Conservation (phyloP, 2,888 invertebrate species). For the Willowsia nigromaculata region DNA sequence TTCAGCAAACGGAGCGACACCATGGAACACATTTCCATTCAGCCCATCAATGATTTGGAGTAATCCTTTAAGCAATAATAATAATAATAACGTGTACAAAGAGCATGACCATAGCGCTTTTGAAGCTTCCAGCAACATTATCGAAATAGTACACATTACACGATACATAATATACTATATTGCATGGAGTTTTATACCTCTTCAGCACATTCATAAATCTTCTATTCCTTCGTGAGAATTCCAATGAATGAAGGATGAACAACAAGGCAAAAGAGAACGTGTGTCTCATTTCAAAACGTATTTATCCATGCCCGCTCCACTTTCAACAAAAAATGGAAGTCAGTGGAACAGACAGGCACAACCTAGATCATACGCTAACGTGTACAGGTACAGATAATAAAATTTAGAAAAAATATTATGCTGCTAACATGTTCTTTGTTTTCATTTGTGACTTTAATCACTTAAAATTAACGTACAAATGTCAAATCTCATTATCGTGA, state of each 20-base stretch:
- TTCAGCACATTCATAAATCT: constrained; percentile 46
- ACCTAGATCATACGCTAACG: neutral
- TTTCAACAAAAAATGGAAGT: constrained; percentile 32
- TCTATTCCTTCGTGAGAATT: constrained; percentile 34
- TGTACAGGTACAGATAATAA: neutral
- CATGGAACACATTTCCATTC: constrained; percentile 34
- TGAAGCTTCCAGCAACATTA: neutral
- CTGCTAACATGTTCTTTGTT: neutral
- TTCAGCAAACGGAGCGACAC: constrained; percentile 34
- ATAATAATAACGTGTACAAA: neutral
- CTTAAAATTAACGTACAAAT: constrained; percentile 34
- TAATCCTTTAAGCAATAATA: neutral
- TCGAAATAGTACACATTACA: neutral
- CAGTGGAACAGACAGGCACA: constrained; percentile 30
- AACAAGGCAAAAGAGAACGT: neutral
- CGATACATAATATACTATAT: neutral
- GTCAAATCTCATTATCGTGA: constrained; percentile 39
- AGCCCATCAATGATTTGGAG: constrained; percentile 20
- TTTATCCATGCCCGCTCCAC: constrained; percentile 39
- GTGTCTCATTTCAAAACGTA: constrained; percentile 13
- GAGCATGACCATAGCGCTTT: neutral
- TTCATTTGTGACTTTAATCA: constrained; percentile 51
- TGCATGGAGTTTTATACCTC: constrained; percentile 42
- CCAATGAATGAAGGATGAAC: constrained; percentile 35
- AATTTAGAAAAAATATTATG: neutral